Conservation (phyloP, 2,113 vertebrate genomes). For the Crotalus horridus region DNA sequence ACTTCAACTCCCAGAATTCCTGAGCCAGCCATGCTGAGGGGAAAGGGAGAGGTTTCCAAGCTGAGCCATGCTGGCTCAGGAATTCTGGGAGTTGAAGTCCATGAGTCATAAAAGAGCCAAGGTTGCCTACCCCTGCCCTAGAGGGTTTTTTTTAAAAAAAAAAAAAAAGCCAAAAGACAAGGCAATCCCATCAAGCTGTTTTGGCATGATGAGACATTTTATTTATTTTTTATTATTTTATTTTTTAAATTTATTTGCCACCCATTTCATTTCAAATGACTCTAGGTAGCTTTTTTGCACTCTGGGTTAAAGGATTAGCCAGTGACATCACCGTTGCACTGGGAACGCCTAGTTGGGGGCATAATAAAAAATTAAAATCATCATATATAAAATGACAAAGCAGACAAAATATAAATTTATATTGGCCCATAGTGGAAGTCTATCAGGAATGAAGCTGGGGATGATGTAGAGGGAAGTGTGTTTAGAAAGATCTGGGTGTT, state of each 20-base stretch:
- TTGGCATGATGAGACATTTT: not conserved
- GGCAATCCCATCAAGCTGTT: not conserved
- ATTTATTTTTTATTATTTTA: not conserved
- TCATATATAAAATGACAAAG: not conserved
- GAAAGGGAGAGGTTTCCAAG: no score
- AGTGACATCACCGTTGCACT: not conserved
- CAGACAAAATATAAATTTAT: not conserved
- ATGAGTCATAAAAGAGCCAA: no score
- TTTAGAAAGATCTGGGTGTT: not conserved
- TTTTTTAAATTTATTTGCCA: not conserved
- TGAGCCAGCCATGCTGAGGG: no score
- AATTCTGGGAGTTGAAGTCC: no score
- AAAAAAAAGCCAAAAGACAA: not conserved
- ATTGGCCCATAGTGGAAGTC: not conserved
- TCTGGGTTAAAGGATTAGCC: not conserved
- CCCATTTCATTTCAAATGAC: not conserved
- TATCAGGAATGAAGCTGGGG: not conserved
- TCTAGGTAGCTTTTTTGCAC: not conserved
- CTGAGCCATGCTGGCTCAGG: no score
- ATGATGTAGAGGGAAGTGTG: not conserved
- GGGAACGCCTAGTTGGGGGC: not conserved
- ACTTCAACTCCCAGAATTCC: no score
- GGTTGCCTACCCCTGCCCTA: not conserved
- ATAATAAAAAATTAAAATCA: not conserved
- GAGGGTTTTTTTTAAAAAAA: not conserved